These are phyloP conservation scores for Peromyscus aztecus DNA, from an alignment of 2,797 vertebrate species.

Conservation along the genomic window DNA sequence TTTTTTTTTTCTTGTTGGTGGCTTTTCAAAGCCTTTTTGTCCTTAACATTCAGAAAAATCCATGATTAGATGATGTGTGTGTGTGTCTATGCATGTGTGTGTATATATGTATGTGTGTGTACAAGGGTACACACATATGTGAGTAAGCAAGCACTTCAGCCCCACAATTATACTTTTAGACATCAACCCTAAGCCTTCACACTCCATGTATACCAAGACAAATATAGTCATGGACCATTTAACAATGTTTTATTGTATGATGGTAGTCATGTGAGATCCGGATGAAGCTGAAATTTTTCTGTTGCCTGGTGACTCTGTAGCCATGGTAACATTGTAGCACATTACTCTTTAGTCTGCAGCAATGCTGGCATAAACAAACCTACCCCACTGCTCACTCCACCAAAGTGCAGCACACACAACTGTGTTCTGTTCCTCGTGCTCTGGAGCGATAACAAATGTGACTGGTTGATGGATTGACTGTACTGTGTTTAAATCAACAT, in stretches of 20 bases:
- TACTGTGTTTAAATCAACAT: not conserved
- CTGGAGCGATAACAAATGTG: not conserved
- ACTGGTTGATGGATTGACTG: not conserved
- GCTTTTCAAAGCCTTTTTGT: not conserved
- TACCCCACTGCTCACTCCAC: too few species aligned
- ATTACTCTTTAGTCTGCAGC: not conserved
- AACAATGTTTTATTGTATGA: too few species aligned
- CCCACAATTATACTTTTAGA: not conserved
- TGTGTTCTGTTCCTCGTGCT: not conserved
- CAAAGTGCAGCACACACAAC: not conserved
- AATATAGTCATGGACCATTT: not conserved
- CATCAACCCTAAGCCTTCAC: too few species aligned
- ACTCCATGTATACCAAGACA: not conserved
- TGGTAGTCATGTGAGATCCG: not conserved
- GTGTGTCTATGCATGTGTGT: too few species aligned
- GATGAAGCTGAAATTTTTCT: not conserved
- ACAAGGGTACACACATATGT: not conserved
- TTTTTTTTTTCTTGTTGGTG: not conserved
- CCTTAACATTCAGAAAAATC: not conserved
- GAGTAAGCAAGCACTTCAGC: not conserved
- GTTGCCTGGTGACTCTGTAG: not conserved
- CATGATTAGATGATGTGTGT: not conserved
- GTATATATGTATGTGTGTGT: not conserved
- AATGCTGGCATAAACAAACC: not conserved
- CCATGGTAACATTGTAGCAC: not conserved